phyloP scores from a whole-genome alignment of 1,140 invertebrate genomes.

The Druon quercuslanigerum region DNA sequence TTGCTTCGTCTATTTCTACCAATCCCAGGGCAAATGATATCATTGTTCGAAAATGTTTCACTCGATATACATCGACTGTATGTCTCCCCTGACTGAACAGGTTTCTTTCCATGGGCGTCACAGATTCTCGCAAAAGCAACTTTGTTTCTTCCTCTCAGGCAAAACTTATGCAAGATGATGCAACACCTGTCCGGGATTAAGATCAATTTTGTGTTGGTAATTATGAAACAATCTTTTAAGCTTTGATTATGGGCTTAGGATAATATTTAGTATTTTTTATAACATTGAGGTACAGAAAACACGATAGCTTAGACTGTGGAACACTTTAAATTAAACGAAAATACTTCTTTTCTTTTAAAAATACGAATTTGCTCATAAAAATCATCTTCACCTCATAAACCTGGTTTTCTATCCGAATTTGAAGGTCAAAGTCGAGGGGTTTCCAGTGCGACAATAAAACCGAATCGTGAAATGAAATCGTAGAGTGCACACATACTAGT shows the following conservation, averaged over 20 bases:
- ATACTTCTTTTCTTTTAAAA: neutral
- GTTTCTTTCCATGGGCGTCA: conserved; percentile 11
- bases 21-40: conserved; percentile 21
- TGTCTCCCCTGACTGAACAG: neutral
- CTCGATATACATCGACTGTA: neutral
- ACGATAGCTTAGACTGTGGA: no score
- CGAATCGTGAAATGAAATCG: conserved; percentile 21
- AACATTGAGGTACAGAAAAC: no score
- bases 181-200: neutral
- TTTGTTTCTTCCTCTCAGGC: neutral
- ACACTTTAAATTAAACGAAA: no score
- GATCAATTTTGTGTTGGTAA: neutral
- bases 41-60: conserved; percentile 33
- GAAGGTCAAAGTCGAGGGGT: neutral
- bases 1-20: neutral
- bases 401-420: neutral
- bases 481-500: neutral
- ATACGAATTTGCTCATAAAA: neutral
- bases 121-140: neutral
- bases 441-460: neutral
- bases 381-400: neutral
- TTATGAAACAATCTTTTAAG: neutral
- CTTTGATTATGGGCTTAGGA: no score
- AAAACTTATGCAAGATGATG: conserved; percentile 10
- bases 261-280: no score